These are phyloP conservation scores for Drosophila pachea DNA, from an alignment of 1,140 invertebrate species.

Conservation along the genomic window DNA sequence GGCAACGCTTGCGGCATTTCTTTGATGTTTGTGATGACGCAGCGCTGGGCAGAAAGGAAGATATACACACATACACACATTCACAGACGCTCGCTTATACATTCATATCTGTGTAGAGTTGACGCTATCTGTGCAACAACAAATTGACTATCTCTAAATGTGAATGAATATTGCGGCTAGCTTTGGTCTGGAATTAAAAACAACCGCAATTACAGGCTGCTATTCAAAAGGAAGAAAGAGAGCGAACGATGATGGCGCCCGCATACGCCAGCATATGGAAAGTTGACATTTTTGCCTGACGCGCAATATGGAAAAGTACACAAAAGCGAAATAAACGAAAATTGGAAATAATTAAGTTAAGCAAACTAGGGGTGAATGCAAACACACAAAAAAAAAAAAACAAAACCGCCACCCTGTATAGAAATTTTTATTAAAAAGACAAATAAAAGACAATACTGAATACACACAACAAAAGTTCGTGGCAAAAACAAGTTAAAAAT, in stretches of 20 bases:
- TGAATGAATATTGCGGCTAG: conserved; percentile 37
- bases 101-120: neutral
- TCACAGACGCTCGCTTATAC: conserved; percentile 4
- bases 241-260: conserved; percentile 15
- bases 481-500: conserved; percentile 63
- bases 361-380: neutral
- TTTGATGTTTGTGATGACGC: conserved; percentile 45
- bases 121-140: conserved; percentile 12
- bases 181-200: conserved; percentile 16
- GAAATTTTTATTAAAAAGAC: conserved; percentile 39
- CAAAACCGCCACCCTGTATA: conserved; percentile 17
- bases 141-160: conserved; percentile 19
- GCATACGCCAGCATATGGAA: conserved; percentile 41
- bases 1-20: conserved; percentile 38
- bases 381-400: neutral
- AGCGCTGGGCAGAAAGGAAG: conserved; percentile 20
- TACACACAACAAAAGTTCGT: conserved; percentile 37
- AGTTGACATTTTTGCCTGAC: conserved; percentile 18
- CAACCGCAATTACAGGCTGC: conserved; percentile 2
- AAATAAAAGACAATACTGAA: conserved; percentile 12
- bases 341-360: conserved; percentile 8
- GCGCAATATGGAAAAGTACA: conserved; percentile 13
- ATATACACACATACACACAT: conserved; percentile 3
- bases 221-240: conserved; percentile 7
- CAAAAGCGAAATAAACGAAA: neutral